Base-by-base conservation (phyloP, 2,888 invertebrate species). In the Caenorhabditis sp. region DNA sequence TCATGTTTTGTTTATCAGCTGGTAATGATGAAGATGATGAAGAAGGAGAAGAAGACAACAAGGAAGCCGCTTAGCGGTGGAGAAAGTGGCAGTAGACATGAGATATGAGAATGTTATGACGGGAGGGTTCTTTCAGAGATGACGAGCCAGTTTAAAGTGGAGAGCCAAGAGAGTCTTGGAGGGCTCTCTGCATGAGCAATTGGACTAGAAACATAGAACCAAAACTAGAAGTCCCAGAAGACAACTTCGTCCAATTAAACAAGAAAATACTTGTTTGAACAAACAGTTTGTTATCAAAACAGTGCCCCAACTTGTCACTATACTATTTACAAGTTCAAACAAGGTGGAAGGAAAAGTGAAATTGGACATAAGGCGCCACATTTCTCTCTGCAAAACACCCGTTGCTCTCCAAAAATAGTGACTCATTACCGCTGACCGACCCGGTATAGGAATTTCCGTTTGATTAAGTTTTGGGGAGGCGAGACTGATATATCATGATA, bases 41-140 rank as follows among this genome's bases (percentile, higher is more conserved):
- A 47, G 64, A 47, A 1, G 28, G 6, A n/a, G n/a, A n/a, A n/a
- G n/a, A n/a, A n/a, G n/a, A n/a, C 24, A 32, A 32, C 18, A 51
- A 51, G 26, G 40, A 60, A 51, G 58, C 65, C 22, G 58, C 65
- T n/a, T 9, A 47, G 60, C 24, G 51, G 22, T 50, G 55, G 22
- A 35, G 55, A 40, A 53, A 24, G 68, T 37, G 26, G 62, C 40
- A 67, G n/a, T 15, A 51, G 50, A 28, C 37, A 65, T 50, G 47
- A 65, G 74, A 72, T 53, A 72, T 61, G 40, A 58, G 40, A 15
- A 67, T 68, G 69, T 61, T 69, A 55, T 69, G 69, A 78, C 47
- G 47, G 47, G n/a, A 40, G 13, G 47, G 47, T 2, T n/a, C 3
- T 47, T 47, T 47, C 47, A 47, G 47, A 67, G 44, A 55, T 67